phyloP scores from a whole-genome alignment of 1,140 invertebrate species.

The Macrosteles quadrilineatus region DNA sequence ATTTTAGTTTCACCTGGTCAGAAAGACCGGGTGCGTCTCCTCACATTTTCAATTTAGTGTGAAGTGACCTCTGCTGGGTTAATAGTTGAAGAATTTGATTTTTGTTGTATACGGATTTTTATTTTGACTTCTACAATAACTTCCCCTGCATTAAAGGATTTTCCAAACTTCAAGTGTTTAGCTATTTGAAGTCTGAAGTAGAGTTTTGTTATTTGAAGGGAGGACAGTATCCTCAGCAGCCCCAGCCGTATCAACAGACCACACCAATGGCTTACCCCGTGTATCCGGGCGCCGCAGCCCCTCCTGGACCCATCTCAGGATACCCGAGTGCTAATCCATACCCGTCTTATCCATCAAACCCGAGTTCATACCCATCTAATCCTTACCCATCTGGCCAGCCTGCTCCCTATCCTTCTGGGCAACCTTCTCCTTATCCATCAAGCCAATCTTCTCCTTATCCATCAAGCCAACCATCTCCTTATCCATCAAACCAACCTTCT shows the following conservation, averaged over 20 bases:
- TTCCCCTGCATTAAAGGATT: too few relatives aligned
- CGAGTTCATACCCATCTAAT: conserved; percentile 35
- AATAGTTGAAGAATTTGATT: too few relatives aligned
- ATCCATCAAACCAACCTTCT: conserved; percentile 33
- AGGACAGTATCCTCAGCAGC: conserved; percentile 37
- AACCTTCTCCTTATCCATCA: conserved; percentile 21
- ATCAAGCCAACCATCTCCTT: conserved; percentile 20
- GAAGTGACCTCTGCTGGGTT: too few relatives aligned
- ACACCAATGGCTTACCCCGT: conserved; percentile 39
- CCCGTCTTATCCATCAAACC: conserved; percentile 34
- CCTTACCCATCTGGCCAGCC: conserved; percentile 30
- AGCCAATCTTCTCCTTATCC: conserved; percentile 30
- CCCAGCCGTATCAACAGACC: conserved; percentile 36
- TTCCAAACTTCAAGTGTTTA: too few relatives aligned
- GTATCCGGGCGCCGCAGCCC: conserved; percentile 35
- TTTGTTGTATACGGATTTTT: too few relatives aligned
- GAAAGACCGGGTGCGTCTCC: too few relatives aligned
- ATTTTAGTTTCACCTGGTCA: too few relatives aligned
- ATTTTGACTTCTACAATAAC: too few relatives aligned
- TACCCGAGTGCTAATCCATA: conserved; percentile 16
- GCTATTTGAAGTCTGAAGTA: too few relatives aligned
- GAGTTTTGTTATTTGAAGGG: conserved; percentile 32
- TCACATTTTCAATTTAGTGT: too few relatives aligned
- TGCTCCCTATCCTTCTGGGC: conserved; percentile 33
- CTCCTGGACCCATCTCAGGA: conserved; percentile 18